Percentiles rank a stretch among this genome's conserved stretches.
Evolutionary conservation across 23 tunicate genomes (phyloP).

Genomic region (Trididemnum nubilum): DNA sequence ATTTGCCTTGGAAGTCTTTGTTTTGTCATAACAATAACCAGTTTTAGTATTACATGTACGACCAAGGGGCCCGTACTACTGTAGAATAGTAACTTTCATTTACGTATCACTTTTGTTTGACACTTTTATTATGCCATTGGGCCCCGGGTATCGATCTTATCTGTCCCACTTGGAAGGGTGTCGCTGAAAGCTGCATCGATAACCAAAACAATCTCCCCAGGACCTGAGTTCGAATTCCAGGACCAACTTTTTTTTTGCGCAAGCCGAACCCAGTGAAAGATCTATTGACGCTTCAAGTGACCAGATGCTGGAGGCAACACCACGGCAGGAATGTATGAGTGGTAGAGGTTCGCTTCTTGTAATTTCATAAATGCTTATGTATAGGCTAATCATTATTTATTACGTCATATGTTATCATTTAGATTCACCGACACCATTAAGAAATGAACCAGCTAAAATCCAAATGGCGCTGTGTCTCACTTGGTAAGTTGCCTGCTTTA

Average conservation of each 20-base stretch:
- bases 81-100: too few relatives aligned
- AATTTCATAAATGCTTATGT: background rate
- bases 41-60: too few relatives aligned
- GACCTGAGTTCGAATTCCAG: constrained; percentile 22
- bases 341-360: too few relatives aligned
- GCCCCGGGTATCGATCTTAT: constrained; percentile 52
- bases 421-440: background rate
- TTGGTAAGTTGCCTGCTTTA: constrained; percentile 15
- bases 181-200: constrained; percentile 10
- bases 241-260: constrained; percentile 1
- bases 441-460: background rate
- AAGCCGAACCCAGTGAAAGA: constrained; percentile 16
- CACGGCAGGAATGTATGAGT: too few relatives aligned
- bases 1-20: too few relatives aligned
- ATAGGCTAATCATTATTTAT: too few relatives aligned
- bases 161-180: constrained; percentile 29
- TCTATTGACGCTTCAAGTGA: constrained; percentile 45
- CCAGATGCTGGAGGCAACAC: constrained; percentile 17
- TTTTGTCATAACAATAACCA: too few relatives aligned
- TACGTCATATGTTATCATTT: too few relatives aligned
- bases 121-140: constrained; percentile 23
- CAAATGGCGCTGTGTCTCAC: constrained; percentile 48
- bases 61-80: too few relatives aligned
- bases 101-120: too few relatives aligned
- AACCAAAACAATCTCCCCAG: constrained; percentile 15